These are phyloP conservation scores for Turritopsis rubra DNA, from an alignment of 30 jellyfish, hydroid and myxozoan genomes.

Conservation along the genomic window DNA sequence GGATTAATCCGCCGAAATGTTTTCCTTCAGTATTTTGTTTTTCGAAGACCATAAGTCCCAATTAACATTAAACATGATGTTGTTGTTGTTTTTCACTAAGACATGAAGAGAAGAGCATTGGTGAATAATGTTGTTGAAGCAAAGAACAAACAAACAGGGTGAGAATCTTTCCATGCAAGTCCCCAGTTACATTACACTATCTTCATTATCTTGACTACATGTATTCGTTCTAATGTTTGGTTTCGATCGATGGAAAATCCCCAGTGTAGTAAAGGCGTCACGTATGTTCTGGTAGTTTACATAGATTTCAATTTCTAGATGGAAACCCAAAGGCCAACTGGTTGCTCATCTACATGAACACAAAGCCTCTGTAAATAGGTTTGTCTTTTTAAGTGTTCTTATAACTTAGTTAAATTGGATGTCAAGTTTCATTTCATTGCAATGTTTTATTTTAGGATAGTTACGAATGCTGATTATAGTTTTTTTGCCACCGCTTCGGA, in stretches of 20 bases:
- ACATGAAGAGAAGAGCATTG: constrained; percentile 55
- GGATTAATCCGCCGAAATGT: too few species aligned
- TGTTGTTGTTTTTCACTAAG: constrained; percentile 41
- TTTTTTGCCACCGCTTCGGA: constrained; percentile 95
- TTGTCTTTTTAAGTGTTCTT: background rate
- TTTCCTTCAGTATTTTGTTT: background rate
- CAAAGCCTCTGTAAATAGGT: constrained; percentile 91
- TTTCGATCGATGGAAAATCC: too few species aligned
- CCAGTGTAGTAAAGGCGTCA: background rate
- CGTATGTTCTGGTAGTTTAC: too few species aligned
- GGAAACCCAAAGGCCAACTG: constrained; percentile 98
- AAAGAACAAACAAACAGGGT: constrained; percentile 85
- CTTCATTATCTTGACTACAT: background rate
- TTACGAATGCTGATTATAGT: constrained; percentile 60
- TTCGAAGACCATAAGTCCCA: too few species aligned
- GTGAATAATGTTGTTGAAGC: constrained; percentile 53
- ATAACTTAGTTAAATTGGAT: too few species aligned
- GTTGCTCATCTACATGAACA: constrained; percentile 97
- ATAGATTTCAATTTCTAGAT: constrained; percentile 35
- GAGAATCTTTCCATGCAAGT: too few species aligned
- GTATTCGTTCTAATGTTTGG: background rate
- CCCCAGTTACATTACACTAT: background rate
- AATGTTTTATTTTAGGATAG: constrained; percentile 42
- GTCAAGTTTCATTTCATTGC: background rate
- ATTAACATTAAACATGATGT: too few species aligned